Evolutionary conservation across 2,113 vertebrate genomes (phyloP), one percentile per base, ranked within the genome.

Genomic region (Corydoras maculifer): DNA sequence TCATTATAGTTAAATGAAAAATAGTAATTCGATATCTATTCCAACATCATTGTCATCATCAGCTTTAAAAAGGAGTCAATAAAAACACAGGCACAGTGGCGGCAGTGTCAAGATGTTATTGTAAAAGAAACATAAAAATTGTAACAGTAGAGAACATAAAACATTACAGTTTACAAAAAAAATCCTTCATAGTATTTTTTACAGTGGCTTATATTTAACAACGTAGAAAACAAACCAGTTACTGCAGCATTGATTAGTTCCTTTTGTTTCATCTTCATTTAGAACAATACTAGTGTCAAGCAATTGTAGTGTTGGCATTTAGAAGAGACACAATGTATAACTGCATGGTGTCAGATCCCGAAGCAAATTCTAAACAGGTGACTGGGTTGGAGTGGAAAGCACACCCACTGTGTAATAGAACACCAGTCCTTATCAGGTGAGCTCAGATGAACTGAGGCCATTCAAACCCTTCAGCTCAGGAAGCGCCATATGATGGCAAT

Each of bases 91-190:
- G 57, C 32, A 68, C 29, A 9, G 7, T 18, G 43, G 51, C 68
- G 75, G 64, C 75, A 63, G 48, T 67, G 75, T 71, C 51, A 63
- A 55, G 54, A 75, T 75, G 68, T 64, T 72, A 68, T 62, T 76
- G 72, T 58, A 76, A 76, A 76, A 76, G 50, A 61, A 9, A 73
- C 71, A 50, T 51, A 63, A 68, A 72, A 67, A 68, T 43, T 61
- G 58, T 32, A 76, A 32, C 53, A 75, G 13, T 35, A 61, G 25
- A 72, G 63, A 49, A 55, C 58, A 35, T 50, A 54, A 18, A 64
- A 71, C 51, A 70, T 59, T 60, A 57, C 25, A 49, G 43, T 50
- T 69, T 57, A 58, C 50, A 31, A 54, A 71, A 58, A 71, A 76
- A 57, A 65, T 35, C 29, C 9, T 54, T 54, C 57, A 4, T 66